phyloP scores from a whole-genome alignment of 2,113 vertebrate species.

The Pangasianodon hypophthalmus region DNA sequence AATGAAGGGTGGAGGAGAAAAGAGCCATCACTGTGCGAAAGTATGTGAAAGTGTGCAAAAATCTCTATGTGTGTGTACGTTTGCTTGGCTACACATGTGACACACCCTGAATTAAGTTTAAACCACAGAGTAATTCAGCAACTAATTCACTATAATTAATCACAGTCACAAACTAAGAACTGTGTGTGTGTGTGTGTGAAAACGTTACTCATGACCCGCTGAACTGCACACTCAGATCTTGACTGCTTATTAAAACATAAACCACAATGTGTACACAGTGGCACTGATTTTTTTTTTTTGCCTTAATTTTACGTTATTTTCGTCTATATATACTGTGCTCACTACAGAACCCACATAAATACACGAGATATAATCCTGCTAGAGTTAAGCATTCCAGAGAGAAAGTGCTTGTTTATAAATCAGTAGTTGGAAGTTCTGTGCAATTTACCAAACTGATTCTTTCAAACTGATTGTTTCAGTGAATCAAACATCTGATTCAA shows the following conservation, averaged over 20 bases:
- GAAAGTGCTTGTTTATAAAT: neutral
- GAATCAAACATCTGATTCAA: neutral
- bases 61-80: neutral
- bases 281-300: neutral
- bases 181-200: neutral
- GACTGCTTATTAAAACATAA: neutral
- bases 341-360: neutral
- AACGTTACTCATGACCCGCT: neutral
- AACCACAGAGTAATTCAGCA: neutral
- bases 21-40: neutral
- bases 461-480: neutral
- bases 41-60: neutral
- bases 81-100: too few relatives aligned
- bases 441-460: neutral
- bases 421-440: neutral
- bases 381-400: neutral
- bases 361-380: neutral
- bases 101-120: neutral
- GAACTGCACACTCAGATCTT: neutral
- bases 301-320: neutral
- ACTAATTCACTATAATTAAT: neutral
- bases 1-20: conserved; percentile 25
- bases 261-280: neutral
- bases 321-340: neutral
- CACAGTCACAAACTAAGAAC: neutral